Percentiles rank a stretch among this genome's conserved stretches.
Evolutionary conservation across 2,797 vertebrate species (phyloP).

Genomic region (Fundulus diaphanus): DNA sequence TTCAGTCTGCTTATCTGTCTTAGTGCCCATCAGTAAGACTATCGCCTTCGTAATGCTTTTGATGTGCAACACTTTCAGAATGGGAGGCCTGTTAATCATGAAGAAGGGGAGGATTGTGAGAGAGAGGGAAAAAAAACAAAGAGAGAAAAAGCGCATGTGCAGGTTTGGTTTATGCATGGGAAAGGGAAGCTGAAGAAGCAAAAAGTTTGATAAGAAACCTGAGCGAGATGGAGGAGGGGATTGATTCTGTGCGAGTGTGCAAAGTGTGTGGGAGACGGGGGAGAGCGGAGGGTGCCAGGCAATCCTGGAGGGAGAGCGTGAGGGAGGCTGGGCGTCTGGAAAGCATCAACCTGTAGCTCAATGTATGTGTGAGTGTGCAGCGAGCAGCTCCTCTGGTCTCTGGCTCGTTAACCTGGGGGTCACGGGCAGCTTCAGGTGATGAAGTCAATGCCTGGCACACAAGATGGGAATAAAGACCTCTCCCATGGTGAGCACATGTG

Average conservation of each 20-base stretch:
- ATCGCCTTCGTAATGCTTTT: slow-evolving; percentile 12
- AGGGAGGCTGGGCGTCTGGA: slow-evolving; percentile 67
- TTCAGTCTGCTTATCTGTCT: slow-evolving; percentile 38
- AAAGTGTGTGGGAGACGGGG: slow-evolving; percentile 47
- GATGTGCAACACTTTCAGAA: not conserved
- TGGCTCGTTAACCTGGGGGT: slow-evolving; percentile 79
- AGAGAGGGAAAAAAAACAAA: slow-evolving; percentile 25
- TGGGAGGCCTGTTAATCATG: not conserved
- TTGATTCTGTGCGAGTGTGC: slow-evolving; percentile 26
- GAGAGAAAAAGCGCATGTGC: slow-evolving; percentile 7
- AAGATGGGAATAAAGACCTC: slow-evolving; percentile 66
- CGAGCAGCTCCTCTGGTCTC: slow-evolving; percentile 64
- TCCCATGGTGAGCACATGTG: slow-evolving; percentile 50
- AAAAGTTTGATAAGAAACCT: slow-evolving; percentile 64
- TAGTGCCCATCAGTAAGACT: slow-evolving; percentile 18
- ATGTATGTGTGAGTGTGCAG: slow-evolving; percentile 44
- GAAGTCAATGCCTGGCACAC: slow-evolving; percentile 71
- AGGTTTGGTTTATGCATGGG: slow-evolving; percentile 57
- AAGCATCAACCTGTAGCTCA: slow-evolving; percentile 71
- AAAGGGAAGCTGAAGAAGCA: slow-evolving; percentile 56
- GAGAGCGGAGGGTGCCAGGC: slow-evolving; percentile 64
- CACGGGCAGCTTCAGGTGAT: slow-evolving; percentile 75
- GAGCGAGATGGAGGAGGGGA: slow-evolving; percentile 50
- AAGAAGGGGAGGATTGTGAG: slow-evolving; percentile 1
- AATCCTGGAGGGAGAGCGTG: slow-evolving; percentile 56